Percentiles rank a stretch among this genome's conserved stretches.
phyloP scores from a whole-genome alignment of 2,888 invertebrate genomes.

The Apamea crenata region DNA sequence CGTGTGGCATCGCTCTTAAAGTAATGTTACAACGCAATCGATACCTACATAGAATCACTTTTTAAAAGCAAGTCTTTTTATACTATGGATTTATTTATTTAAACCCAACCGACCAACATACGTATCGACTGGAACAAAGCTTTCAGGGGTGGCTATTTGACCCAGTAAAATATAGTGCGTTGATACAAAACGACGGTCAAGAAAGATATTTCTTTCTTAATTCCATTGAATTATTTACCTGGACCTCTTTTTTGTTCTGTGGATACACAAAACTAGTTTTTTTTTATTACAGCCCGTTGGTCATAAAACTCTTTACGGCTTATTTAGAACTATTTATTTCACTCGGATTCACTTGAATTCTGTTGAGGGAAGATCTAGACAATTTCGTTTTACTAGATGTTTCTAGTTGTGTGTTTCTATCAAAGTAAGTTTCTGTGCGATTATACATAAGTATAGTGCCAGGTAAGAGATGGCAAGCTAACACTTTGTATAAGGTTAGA shows the following conservation, averaged over 20 bases:
- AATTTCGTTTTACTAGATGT: not conserved
- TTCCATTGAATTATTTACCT: conserved; percentile 59
- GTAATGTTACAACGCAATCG: not conserved
- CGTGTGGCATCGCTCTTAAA: not conserved
- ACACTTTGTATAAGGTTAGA: too few species aligned
- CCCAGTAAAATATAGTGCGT: conserved; percentile 46
- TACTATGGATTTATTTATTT: conserved; percentile 41
- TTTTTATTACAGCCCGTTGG: conserved; percentile 45
- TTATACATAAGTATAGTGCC: not conserved
- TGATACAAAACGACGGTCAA: conserved; percentile 61
- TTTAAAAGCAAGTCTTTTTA: conserved; percentile 2
- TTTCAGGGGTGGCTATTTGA: conserved; percentile 50
- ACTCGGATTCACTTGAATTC: conserved; percentile 11
- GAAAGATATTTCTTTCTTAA: conserved; percentile 55
- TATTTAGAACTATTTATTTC: conserved; percentile 36
- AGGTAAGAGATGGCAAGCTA: not conserved
- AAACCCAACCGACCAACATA: conserved; percentile 24
- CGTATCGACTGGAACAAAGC: conserved; percentile 19
- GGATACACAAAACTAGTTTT: conserved; percentile 34
- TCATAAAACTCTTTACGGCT: conserved; percentile 51
- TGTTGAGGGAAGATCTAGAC: not conserved
- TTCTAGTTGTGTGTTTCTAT: not conserved
- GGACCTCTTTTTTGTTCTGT: conserved; percentile 44
- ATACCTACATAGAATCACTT: conserved; percentile 13
- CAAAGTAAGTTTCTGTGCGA: not conserved